These are phyloP conservation scores for Turdus rufiventris DNA, from an alignment of 2,113 vertebrate genomes.

Conservation along the genomic window DNA sequence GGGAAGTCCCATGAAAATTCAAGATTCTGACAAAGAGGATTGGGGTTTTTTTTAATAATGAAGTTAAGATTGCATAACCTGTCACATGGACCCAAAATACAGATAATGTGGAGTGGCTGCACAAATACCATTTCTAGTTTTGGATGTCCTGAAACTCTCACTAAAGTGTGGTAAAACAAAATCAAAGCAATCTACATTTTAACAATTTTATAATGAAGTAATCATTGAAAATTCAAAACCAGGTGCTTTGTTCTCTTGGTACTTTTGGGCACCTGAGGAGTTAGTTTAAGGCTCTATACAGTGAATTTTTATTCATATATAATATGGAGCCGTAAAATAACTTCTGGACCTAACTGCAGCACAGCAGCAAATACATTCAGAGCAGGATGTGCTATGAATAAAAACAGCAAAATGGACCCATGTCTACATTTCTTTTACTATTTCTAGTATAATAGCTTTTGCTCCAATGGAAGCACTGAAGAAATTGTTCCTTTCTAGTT, in stretches of 20 bases:
- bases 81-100: not conserved
- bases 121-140: not conserved
- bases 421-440: not conserved
- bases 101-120: not conserved
- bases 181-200: not conserved
- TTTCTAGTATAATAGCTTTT: not conserved
- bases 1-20: not conserved
- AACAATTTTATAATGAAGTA: not conserved
- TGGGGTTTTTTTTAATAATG: not conserved
- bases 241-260: not conserved
- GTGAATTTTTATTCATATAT: not conserved
- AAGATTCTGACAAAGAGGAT: not conserved
- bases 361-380: not conserved
- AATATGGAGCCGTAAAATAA: not conserved
- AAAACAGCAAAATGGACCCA: not conserved
- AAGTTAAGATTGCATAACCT: not conserved
- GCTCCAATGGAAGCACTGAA: not conserved
- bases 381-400: not conserved
- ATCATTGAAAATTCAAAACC: not conserved
- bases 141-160: not conserved
- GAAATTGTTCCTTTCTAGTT: not conserved
- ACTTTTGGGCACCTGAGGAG: not conserved
- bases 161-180: not conserved
- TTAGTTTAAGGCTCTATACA: not conserved
- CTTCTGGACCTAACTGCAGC: not conserved